Evolutionary conservation across 2,797 vertebrate genomes (phyloP), one percentile per base, ranked within the genome.

Genomic region (Oreochromis mossambicus): DNA sequence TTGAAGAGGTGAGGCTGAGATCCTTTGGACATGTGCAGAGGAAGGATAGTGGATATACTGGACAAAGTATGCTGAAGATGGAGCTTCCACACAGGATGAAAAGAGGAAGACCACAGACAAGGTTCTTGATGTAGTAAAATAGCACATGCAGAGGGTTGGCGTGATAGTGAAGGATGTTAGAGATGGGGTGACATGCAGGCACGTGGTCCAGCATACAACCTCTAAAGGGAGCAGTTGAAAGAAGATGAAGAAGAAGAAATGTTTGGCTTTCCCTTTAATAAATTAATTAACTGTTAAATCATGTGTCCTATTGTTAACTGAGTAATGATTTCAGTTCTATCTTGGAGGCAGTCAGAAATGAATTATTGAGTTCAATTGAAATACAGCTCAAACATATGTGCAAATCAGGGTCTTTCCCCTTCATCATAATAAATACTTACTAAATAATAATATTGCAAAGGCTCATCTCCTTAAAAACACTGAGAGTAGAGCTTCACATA

Each of bases 21-120:
- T 68, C 1, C n/a, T 24, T 41, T 68, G 36, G 63, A 68, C 7
- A 2, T 24, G 36, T 24, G 36, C 7, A 24, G 36, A 41, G 36
- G 63, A 68, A 41, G 63, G 63, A 41, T 68, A 68, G 36, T 9
- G 36, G 34, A 13, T 66, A 38, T n/a, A 21, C 34, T 66, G 1
- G 0, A 0, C 58, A 2, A 63, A 36, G 32, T 36, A 66, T 66
- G 11, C 19, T 66, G 34, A 66, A 68, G 63, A 24, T 68, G 63
- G 5, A 41, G n/a, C 63, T 1, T 13, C 36, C 63, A 14, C 29
- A 41, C 0, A 68, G 2, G 34, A 66, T n/a, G 19, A 68, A 68
- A 68, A 41, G 63, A 41, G 12, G 7, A 68, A 68, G 58, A 36
- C 58, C 6, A 63, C 58, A 36, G 58, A 68, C 36, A 24, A 68